Evolutionary conservation across 2,797 vertebrate genomes (phyloP), one percentile per base, ranked within the genome.

Genomic region (Rhinophrynus dorsalis): DNA sequence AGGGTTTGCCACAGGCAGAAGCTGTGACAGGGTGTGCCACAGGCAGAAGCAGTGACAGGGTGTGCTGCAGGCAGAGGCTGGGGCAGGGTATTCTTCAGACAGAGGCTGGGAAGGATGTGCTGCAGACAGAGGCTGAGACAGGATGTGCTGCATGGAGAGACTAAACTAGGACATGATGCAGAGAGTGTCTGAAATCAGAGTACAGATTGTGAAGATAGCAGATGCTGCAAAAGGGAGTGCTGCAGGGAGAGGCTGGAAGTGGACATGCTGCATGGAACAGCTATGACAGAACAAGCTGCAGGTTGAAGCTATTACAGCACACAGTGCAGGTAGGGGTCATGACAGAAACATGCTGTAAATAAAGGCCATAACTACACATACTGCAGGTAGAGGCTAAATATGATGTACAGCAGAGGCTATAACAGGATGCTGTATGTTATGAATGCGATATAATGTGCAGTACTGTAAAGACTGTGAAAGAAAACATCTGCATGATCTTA

Each of bases 401-500:
- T 13, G 20, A 24, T 8, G 15, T 5, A 10, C 12, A 24, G 29
- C 17, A 61, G 21, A 12, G n/a, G 44, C 13, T 1, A 3, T 27
- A 26, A 20, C 32, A 12, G 29, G 6, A 1, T 4, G 18, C 5
- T 27, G 4, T n/a, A 59, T 6, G 9, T 30, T 20, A 13, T 20
- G 62, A 38, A 40, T 27, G 48, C 17, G 52, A 18, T 21, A 32
- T 33, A 57, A 37, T 21, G 48, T 35, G 37, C 9, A 12, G 15
- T 12, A 40, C 10, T 10, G 40, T 6, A 37, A 6, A 37, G 5
- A 44, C 9, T 24, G 10, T 1, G 2, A 30, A n/a, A 11, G 29
- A 7, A 7, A 17, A 35, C 1, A 0, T 61, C 45, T 13, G 3
- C 0, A 2, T 11, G 58, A 59, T 17, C 93, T 96, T 84, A 99